Evolutionary conservation across 1,140 invertebrate genomes (phyloP), one percentile per base, ranked within the genome.

Genomic region (Drosophila santomea): DNA sequence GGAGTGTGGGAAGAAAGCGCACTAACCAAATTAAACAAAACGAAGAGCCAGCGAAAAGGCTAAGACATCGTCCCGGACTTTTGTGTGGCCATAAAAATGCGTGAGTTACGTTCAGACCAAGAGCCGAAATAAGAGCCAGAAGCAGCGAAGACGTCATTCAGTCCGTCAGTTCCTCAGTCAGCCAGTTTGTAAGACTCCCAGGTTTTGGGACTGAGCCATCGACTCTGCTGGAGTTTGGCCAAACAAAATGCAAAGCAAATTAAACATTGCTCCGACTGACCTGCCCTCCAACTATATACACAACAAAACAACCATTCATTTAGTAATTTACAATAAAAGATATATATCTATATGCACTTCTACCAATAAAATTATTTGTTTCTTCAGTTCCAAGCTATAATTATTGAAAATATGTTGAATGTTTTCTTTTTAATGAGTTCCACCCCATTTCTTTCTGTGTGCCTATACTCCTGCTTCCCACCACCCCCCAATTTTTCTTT

Each of bases 201-300:
- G 17, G 38, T 38, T 66, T 68, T 8, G 10, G 64, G 28, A 23
- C 60, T 36, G 17, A 55, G 28, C 47, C 62, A 11, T 54, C 72
- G 64, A 52, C 61, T 14, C 54, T 35, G 59, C 58, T 62, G 75
- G 61, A 76, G 62, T 85, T 85, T 80, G 68, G 83, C 67, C 76
- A 89, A 86, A 80, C 79, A 69, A 66, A 86, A 88, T 88, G 84
- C 83, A 88, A 89, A 80, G 72, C 57, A 86, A 86, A 86, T 88
- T 88, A 86, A 86, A 73, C 79, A 73, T 76, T 79, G 56, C 39
- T 44, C 43, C 11, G 57, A 44, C 44, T 78, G 80, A 73, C 50
- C 67, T 71, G 62, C 74, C 43, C 75, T 67, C 57, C 56, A 43
- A 45, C 14, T 28, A 14, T 10, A 36, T 12, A 15, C 38, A 25